A percentile compares a stretch with the other conserved stretches of the same genome.
Evolutionary conservation across 2,888 invertebrate species (phyloP).

Genomic region (Portevinia maculata): DNA sequence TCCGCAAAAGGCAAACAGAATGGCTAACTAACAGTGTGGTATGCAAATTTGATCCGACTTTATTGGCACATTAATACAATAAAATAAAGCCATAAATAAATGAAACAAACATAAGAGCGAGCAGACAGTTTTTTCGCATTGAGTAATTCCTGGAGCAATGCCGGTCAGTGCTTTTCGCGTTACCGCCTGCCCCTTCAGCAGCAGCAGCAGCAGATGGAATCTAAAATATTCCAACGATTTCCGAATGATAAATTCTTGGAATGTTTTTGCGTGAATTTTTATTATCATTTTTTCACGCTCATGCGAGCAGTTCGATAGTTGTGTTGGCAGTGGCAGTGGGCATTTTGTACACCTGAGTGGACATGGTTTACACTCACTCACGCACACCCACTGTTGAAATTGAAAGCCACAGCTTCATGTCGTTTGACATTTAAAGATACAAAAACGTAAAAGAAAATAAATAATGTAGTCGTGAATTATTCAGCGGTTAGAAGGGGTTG

Average conservation of each 20-base stretch:
- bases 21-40: conserved; percentile 50
- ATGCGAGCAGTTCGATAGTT: conserved; percentile 52
- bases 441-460: conserved; percentile 41
- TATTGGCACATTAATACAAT: conserved; percentile 69
- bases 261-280: conserved; percentile 70
- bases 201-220: conserved; percentile 66
- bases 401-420: conserved; percentile 52
- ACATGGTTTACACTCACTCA: conserved; percentile 60
- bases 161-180: conserved; percentile 20
- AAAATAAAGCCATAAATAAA: conserved; percentile 59
- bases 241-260: conserved; percentile 71
- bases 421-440: conserved; percentile 50
- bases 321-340: conserved; percentile 44
- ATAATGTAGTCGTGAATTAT: conserved; percentile 61
- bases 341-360: conserved; percentile 67
- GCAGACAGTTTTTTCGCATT: conserved; percentile 34
- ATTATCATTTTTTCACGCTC: conserved; percentile 64
- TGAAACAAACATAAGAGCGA: conserved; percentile 49
- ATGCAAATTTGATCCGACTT: conserved; percentile 71
- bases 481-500: conserved; percentile 33
- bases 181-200: conserved; percentile 1
- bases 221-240: conserved; percentile 72
- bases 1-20: conserved; percentile 28
- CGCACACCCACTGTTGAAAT: conserved; percentile 53
- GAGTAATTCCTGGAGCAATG: conserved; percentile 42